Base-by-base conservation (phyloP, 2,113 vertebrate genomes). In the Chelonoidis abingdonii region DNA sequence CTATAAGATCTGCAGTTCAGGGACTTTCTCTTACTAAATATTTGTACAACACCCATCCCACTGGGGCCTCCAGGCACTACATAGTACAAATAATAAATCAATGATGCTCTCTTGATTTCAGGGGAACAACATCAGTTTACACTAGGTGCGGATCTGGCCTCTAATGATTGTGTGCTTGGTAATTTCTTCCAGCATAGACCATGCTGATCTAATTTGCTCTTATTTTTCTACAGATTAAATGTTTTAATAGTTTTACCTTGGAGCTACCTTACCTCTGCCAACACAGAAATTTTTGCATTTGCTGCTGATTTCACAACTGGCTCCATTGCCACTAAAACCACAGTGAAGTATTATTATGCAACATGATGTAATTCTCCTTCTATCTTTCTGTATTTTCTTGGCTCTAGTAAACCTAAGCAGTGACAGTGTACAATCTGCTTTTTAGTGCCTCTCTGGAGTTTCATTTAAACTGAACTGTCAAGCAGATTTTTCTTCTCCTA, bases 251-350 rank as follows among this genome's bases (percentile, higher is more conserved):
- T 59, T 81, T 84, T 31, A 54, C 35, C 44, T 93, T 86, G n/a
- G 89, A 52, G 89, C 53, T 65, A 17, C 8, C 89, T 84, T 82
- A 89, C 44, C 35, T 90, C 29, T 88, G 59, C 81, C 54, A 89
- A 35, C 41, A 41, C 49, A 79, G 57, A 41, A 47, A 41, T 79
- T 79, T 90, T 89, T 82, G 47, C 72, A 88, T 1, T 95, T 84
- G 94, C 50, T 56, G 72, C 10, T 76, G 52, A 62, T 90, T 93
- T 94, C 90, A 86, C 89, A 95, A 69, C 81, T 47, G 62, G 41
- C 17, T 84, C 56, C 94, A 29, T 92, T 2, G 0, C 79, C 53
- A 76, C 80, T 88, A 65, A 90, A 93, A 82, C 2, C 29, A 87
- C 62, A 59, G 4, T 22, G 29, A 69, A 49, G 10, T 84, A 50